These are phyloP conservation scores for Cacatua alba DNA, from an alignment of 2,113 vertebrate species.

Conservation along the genomic window DNA sequence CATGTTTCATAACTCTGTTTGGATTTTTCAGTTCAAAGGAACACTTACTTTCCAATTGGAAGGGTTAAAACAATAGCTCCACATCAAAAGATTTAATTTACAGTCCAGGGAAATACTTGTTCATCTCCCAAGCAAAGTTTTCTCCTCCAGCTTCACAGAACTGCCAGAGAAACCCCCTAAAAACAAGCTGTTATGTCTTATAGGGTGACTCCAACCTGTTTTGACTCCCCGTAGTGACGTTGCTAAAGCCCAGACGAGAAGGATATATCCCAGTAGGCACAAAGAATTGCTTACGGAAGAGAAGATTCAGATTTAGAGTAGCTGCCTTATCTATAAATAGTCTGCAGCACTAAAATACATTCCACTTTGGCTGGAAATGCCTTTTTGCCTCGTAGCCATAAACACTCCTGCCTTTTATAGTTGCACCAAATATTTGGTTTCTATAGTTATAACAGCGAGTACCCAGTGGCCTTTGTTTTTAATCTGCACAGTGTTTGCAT, in stretches of 20 bases:
- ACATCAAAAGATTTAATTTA: conserved; percentile 18
- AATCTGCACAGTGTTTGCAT: conserved; percentile 4
- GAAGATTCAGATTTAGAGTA: conserved; percentile 64
- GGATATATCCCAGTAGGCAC: conserved; percentile 18
- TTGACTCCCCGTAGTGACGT: not conserved
- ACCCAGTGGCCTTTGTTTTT: conserved; percentile 57
- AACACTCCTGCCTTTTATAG: conserved; percentile 63
- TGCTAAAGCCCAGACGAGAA: not conserved
- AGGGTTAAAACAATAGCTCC: conserved; percentile 3
- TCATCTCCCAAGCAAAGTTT: not conserved
- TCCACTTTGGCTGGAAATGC: conserved; percentile 59
- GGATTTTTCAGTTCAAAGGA: not conserved
- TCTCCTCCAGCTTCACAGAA: not conserved
- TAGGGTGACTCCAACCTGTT: not conserved
- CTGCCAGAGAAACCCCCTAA: not conserved
- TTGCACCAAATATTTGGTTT: conserved; percentile 67
- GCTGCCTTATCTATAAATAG: conserved; percentile 65
- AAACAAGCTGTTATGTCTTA: not conserved
- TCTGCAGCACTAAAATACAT: conserved; percentile 58
- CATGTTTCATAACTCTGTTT: not conserved
- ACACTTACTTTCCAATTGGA: not conserved
- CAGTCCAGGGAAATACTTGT: not conserved
- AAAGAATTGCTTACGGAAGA: conserved; percentile 59
- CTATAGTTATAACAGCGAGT: conserved; percentile 51
- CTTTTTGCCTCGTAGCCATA: conserved; percentile 51